Evolutionary conservation across 2,113 vertebrate species (phyloP), one percentile per base, ranked within the genome.

Genomic region (Macquaria australasica): DNA sequence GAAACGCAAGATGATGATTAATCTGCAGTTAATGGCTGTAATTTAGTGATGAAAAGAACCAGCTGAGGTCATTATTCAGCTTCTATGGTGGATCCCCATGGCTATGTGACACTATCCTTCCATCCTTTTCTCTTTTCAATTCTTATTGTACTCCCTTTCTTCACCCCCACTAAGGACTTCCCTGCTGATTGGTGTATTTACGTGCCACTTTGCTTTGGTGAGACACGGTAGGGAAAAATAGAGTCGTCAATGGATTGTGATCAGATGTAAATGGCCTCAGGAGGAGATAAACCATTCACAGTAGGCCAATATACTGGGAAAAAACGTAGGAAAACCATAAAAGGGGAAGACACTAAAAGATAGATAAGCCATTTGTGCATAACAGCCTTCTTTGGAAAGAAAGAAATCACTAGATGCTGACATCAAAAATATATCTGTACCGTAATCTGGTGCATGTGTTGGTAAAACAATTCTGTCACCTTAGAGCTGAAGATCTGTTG

Each of bases 31-130:
- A 87, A 89, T 82, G 67, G 74, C 62, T 56, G 66, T 83, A 83
- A 90, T 87, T 89, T 72, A 58, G 63, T 82, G 85, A 82, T 86
- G 76, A 84, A 87, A 89, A 88, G 81, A 88, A 75, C 55, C 67
- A 79, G 64, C 73, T 77, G 76, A 83, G 72, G 83, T 81, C 79
- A 85, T 88, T 84, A 66, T 81, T 77, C 50, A 75, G 66, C 72
- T 69, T 50, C 6, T 50, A 50, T 58, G 67, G 7, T 51, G 7
- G 74, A 41, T 85, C 70, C 78, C 81, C 68, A 21, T 72, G 75
- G 59, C 45, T 85, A 51, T 79, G 71, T 63, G 80, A 88, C 77
- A 79, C 73, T 51, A 58, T 83, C 55, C 64, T 72, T 87, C 77
- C 74, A 73, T 64, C 28, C 41, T 64, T 74, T 69, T 69, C 59